Conservation (phyloP, 1,140 invertebrate genomes). For the Cheumatopsyche charites region DNA sequence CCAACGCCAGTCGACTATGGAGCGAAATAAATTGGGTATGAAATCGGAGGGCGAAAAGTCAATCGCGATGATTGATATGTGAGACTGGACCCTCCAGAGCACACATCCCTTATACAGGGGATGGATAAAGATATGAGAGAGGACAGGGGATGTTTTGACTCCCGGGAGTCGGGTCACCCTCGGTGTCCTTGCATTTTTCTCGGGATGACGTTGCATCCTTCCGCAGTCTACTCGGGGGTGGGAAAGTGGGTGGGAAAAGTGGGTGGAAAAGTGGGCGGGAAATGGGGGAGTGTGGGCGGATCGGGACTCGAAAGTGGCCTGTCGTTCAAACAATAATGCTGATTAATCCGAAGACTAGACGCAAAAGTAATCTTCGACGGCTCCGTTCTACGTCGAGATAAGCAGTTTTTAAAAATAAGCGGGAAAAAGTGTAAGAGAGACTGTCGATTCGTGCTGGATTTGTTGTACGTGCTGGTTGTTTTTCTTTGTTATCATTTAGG, state of each 20-base stretch:
- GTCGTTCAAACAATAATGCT: slow-evolving; percentile 37
- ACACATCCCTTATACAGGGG: too few species aligned
- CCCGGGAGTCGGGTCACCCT: slow-evolving; percentile 1
- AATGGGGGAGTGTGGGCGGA: too few species aligned
- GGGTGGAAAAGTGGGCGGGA: slow-evolving; percentile 12
- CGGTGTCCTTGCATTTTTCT: slow-evolving; percentile 34
- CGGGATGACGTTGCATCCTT: slow-evolving; percentile 34
- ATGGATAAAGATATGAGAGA: too few species aligned
- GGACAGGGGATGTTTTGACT: not conserved
- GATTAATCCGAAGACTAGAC: slow-evolving; percentile 25
- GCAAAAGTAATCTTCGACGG: not conserved
- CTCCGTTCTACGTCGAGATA: not conserved
- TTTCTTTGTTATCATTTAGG: too few species aligned
- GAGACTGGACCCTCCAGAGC: slow-evolving; percentile 30
- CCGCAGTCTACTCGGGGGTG: not conserved
- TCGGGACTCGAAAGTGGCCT: slow-evolving; percentile 30
- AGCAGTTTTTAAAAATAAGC: too few species aligned
- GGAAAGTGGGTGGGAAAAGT: slow-evolving; percentile 1
- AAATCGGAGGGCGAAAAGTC: slow-evolving; percentile 49
- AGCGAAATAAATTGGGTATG: slow-evolving; percentile 48
- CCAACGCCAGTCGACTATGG: slow-evolving; percentile 34
- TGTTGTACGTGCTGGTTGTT: too few species aligned
- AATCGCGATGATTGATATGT: slow-evolving; percentile 49
- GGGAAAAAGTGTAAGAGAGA: too few species aligned
- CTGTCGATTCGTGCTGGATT: too few species aligned